A percentile compares a stretch with the other conserved stretches of the same genome.
phyloP scores from a whole-genome alignment of 2,113 vertebrate genomes.

The Lophius piscatorius region DNA sequence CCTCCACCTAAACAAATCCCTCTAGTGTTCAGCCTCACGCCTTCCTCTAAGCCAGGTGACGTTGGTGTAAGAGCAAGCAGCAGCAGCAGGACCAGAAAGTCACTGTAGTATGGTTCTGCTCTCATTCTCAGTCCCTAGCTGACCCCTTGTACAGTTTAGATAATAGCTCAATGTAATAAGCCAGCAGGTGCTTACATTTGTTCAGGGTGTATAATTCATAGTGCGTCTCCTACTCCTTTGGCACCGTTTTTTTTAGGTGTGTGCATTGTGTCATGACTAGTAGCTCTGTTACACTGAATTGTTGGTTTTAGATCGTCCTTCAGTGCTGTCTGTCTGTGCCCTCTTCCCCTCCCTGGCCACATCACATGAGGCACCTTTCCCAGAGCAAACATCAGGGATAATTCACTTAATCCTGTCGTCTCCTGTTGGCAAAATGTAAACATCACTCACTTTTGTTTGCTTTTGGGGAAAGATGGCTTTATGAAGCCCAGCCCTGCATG shows the following conservation, averaged over 20 bases:
- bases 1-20: conserved; percentile 65
- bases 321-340: not conserved
- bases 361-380: conserved; percentile 44
- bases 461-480: conserved; percentile 1
- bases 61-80: conserved; percentile 17
- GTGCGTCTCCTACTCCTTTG: not conserved
- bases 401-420: conserved; percentile 29
- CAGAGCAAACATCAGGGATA: conserved; percentile 61
- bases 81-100: conserved; percentile 13
- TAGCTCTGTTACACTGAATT: not conserved
- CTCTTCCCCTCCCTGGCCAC: not conserved
- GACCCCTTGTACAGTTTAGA: not conserved
- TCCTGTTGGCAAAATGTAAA: conserved; percentile 48
- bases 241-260: not conserved
- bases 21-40: conserved; percentile 52
- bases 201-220: not conserved
- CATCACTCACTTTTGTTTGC: conserved; percentile 11
- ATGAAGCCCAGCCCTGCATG: not conserved
- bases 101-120: conserved; percentile 22
- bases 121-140: not conserved
- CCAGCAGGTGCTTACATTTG: conserved; percentile 3
- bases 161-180: conserved; percentile 16
- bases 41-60: conserved; percentile 53
- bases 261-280: not conserved
- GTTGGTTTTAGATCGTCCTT: conserved; percentile 6